A percentile compares a stretch with the other conserved stretches of the same genome.
Evolutionary conservation across 2,797 vertebrate genomes (phyloP).

Genomic region (Sebastes paucispinis): DNA sequence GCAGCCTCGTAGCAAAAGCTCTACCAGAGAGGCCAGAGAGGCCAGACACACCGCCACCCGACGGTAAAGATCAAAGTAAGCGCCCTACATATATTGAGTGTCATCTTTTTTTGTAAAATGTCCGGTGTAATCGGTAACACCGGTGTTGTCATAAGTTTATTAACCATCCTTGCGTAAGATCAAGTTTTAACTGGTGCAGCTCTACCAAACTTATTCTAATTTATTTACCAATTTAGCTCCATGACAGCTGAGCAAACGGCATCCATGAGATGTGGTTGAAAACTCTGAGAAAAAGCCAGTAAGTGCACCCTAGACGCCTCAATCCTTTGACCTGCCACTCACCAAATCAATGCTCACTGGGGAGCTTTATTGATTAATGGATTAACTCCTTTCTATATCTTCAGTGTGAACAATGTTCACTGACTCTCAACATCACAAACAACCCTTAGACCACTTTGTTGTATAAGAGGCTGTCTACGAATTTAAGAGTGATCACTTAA

Average conservation of each 20-base stretch:
- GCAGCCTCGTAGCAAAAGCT: no score
- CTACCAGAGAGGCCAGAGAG: no score
- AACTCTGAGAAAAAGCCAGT: background rate
- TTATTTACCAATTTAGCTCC: background rate
- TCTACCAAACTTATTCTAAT: background rate
- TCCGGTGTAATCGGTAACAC: no score
- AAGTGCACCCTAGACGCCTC: background rate
- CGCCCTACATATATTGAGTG: no score
- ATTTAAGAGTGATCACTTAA: conserved; percentile 9
- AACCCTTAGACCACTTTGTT: background rate
- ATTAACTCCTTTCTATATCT: background rate
- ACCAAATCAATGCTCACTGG: background rate
- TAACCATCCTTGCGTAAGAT: background rate
- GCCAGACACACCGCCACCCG: no score
- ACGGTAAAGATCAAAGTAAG: no score
- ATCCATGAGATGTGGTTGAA: background rate
- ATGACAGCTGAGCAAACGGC: background rate
- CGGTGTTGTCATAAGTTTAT: no score
- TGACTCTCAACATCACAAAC: background rate
- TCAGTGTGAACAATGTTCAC: background rate
- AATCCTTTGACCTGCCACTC: background rate
- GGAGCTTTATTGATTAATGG: background rate
- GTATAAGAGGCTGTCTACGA: background rate
- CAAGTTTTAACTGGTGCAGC: background rate
- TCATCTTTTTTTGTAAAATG: no score